Base-by-base conservation (phyloP, 1,140 invertebrate genomes). In the Cydia pomonella region DNA sequence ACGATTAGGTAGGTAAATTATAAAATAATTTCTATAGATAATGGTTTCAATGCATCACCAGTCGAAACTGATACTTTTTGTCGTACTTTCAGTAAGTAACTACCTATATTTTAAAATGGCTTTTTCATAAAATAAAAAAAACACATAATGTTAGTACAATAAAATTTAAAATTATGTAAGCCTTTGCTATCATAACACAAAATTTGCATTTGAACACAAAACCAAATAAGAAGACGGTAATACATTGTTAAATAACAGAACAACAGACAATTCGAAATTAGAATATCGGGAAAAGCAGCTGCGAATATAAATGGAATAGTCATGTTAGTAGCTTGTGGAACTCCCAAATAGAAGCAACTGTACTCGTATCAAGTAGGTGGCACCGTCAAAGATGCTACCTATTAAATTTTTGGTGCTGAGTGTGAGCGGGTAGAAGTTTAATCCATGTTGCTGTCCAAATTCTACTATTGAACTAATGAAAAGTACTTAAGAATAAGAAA, bases 221-320 rank as follows among this genome's bases (percentile, higher is more conserved):
- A 38, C 33, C 7, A 38, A 47, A 47, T 3, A n/a, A 47, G 16
- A 1, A 47, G 3, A 13, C 16, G 12, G 44, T 47, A 47, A 44
- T 16, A 3, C 16, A 44, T 44, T 47, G 12, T 47, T 16, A 47
- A n/a, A 47, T 47, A 47, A 47, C 44, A 47, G 16, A n/a, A 47
- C 13, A 16, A 47, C 44, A 47, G 16, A 47, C 44, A 47, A 47
- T 16, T n/a, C 44, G 5, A 47, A 47, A 38, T 38, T 9, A 38
- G 33, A 38, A 38, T 38, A 38, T 38, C 33, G 33, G 9, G 33
- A 9, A 38, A 59, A 10, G 53, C 7, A 59, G 53, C 10, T 75
- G 73, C 73, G 84, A 83, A 85, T 82, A 87, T 84, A 87, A 90
- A 90, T 90, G 88, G 87, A 90, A 90, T 90, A 86, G 86, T 85